Evolutionary conservation across 2,888 invertebrate genomes (phyloP).

Genomic region (Andrena marginata): DNA sequence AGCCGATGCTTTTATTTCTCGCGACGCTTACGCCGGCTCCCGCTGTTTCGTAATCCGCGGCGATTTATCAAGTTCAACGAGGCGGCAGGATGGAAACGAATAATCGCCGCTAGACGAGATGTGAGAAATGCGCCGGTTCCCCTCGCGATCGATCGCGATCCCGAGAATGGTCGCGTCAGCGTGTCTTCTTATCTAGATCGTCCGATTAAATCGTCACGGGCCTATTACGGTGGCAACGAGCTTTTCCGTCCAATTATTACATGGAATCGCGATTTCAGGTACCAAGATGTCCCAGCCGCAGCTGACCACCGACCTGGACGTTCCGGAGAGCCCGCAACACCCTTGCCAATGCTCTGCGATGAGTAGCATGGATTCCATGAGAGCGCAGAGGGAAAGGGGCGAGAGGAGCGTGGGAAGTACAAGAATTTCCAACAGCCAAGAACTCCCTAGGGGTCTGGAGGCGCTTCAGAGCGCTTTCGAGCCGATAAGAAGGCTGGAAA

Average conservation of each 20-base stretch:
- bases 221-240: background rate
- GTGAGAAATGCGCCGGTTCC: conserved; percentile 38
- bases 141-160: conserved; percentile 55
- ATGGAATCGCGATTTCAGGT: conserved; percentile 57
- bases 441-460: conserved; percentile 71
- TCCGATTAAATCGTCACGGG: no score
- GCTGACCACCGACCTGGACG: conserved; percentile 69
- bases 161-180: conserved; percentile 24
- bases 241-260: background rate
- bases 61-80: conserved; percentile 67
- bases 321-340: conserved; percentile 70
- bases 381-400: conserved; percentile 68
- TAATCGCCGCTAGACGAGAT: conserved; percentile 46
- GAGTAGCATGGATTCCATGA: conserved; percentile 70
- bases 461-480: conserved; percentile 72
- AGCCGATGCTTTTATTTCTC: background rate
- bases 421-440: conserved; percentile 68
- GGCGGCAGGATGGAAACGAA: conserved; percentile 57
- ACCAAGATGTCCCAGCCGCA: conserved; percentile 72
- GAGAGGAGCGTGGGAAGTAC: conserved; percentile 70
- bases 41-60: conserved; percentile 61
- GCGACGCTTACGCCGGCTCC: conserved; percentile 41
- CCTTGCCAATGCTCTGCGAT: conserved; percentile 75
- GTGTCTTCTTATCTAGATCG: no score
- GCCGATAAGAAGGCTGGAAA: conserved; percentile 72